Conservation (phyloP, 2,797 vertebrate species). For the Peromyscus nudipes region DNA sequence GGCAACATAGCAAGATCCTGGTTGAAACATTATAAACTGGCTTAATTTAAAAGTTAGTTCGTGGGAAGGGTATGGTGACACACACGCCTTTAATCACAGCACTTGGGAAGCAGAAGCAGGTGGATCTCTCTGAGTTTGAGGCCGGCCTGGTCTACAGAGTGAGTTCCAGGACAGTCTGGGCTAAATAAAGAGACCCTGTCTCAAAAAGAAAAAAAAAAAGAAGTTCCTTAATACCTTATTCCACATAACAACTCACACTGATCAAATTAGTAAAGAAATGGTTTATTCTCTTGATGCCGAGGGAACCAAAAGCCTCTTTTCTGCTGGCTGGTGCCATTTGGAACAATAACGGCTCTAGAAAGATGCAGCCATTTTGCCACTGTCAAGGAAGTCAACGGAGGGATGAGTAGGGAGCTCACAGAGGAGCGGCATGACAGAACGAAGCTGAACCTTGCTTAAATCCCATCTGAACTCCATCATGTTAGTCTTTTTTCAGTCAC, state of each 20-base stretch:
- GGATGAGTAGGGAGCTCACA: background rate
- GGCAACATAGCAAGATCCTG: background rate
- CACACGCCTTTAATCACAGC: background rate
- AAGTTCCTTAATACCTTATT: background rate
- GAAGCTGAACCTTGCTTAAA: background rate
- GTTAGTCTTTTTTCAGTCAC: background rate
- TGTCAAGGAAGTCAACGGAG: background rate
- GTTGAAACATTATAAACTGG: background rate
- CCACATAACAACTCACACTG: background rate
- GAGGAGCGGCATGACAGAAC: background rate
- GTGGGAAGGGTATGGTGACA: no score
- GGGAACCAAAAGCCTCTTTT: background rate
- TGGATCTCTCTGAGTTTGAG: background rate
- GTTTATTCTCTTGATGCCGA: background rate
- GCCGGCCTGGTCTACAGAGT: background rate
- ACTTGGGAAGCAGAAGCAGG: background rate
- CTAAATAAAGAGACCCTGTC: background rate
- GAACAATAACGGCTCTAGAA: background rate
- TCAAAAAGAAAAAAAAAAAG: background rate
- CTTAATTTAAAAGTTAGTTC: slow-evolving; percentile 33
- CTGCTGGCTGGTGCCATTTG: background rate
- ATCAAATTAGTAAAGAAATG: background rate
- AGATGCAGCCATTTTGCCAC: background rate
- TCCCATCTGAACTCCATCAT: background rate
- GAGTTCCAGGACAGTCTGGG: background rate